phyloP scores from a whole-genome alignment of 2,888 invertebrate species.

The Branchinecta sandiegonensis region DNA sequence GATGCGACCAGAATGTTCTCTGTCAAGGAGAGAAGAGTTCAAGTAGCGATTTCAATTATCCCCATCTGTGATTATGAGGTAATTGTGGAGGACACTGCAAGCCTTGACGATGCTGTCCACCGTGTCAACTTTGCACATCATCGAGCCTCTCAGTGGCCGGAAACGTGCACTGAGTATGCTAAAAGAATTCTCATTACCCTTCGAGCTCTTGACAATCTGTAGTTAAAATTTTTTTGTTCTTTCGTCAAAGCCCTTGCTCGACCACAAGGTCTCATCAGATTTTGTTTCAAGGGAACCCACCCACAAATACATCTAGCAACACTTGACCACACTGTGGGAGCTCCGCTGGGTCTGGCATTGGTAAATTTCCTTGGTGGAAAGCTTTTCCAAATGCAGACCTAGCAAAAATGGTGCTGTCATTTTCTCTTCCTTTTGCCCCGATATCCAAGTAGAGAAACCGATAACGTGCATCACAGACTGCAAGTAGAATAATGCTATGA shows the following conservation, averaged over 20 bases:
- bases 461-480: not conserved
- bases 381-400: not conserved
- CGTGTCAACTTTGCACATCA: conserved; percentile 11
- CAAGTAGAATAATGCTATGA: not conserved
- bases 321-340: not conserved
- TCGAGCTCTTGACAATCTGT: not conserved
- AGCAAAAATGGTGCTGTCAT: not conserved
- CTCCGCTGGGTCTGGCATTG: not conserved
- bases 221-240: conserved; percentile 20
- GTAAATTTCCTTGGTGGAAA: not conserved
- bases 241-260: not conserved
- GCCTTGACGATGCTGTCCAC: conserved; percentile 18
- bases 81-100: conserved; percentile 20
- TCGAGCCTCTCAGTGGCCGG: conserved; percentile 16
- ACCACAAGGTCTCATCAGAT: conserved; percentile 19
- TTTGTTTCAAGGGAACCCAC: conserved; percentile 19
- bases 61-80: conserved; percentile 12
- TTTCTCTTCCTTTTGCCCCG: not conserved
- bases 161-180: conserved; percentile 19
- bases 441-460: not conserved
- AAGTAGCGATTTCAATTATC: not conserved
- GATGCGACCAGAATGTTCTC: not conserved
- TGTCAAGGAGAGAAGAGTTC: not conserved
- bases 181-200: conserved; percentile 23
- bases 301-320: conserved; percentile 26